Evolutionary conservation across 2,113 vertebrate species (phyloP).

Genomic region (Thermophis baileyi): DNA sequence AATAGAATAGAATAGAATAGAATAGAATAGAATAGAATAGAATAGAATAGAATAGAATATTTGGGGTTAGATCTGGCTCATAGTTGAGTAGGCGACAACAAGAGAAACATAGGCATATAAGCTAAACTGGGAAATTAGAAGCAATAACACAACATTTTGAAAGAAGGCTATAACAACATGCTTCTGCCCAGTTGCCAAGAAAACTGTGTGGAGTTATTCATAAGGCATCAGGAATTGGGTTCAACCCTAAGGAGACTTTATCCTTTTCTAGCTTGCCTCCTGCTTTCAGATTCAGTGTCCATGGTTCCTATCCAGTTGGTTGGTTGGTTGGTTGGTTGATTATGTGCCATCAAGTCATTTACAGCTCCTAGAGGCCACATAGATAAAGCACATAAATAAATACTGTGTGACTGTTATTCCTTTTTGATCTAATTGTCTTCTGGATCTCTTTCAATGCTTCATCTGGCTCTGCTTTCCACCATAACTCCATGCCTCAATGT

Average conservation of each 20-base stretch:
- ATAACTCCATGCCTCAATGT: neutral
- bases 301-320: neutral
- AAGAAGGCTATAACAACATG: neutral
- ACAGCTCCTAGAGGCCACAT: neutral
- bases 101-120: neutral
- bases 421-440: neutral
- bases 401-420: neutral
- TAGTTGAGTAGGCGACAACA: neutral
- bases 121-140: neutral
- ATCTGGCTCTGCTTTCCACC: neutral
- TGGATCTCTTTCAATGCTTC: neutral
- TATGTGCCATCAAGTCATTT: neutral
- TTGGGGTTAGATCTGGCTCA: neutral
- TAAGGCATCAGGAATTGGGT: neutral
- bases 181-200: neutral
- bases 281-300: neutral
- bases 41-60: too few relatives aligned
- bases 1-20: too few relatives aligned
- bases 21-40: too few relatives aligned
- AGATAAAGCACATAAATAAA: neutral
- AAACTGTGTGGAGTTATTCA: too few relatives aligned
- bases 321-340: neutral
- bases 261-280: neutral
- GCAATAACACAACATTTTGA: neutral
- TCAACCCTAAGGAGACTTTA: neutral